Base-by-base conservation (phyloP, 2,888 invertebrate species). In the Dicyrtomina minuta region DNA sequence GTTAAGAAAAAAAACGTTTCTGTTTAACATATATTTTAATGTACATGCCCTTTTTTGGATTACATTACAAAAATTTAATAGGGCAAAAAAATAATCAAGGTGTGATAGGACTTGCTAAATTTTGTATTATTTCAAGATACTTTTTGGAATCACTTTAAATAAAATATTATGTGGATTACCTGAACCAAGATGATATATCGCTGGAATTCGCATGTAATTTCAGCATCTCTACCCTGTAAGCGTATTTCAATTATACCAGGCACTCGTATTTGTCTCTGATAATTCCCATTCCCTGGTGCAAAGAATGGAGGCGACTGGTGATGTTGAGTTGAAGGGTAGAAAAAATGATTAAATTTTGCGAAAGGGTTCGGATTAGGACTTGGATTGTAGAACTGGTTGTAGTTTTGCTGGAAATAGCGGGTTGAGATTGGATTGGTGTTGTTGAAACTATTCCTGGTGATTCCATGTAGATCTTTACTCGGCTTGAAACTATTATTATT, bases 191-290 rank as follows among this genome's bases (percentile, higher is more conserved):
- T 66, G 0, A 78, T 53, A 62, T 72, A 77, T 24, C 72, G 51
- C 12, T 75, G 75, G 44, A 78, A 78, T 68, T 75, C 75, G 44
- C 78, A 78, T 6, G 70, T 68, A 22, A 78, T 72, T 26, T 72
- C 71, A 27, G 74, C 71, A 70, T 71, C 71, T 60, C 71, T 68
- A 67, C 73, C 74, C 46, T 22, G 66, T 5, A 73, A 22, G 4
- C 53, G 64, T 12, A 75, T 70, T 55, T 72, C 66, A 24, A 78
- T 70, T 27, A 68, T 64, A 17, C 75, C 78, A 8, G 75, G 78
- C 20, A 78, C 75, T 66, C 69, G 64, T 12, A 78, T 71, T 41
- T 75, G 74, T 62, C 71, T 68, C n/a, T 74, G 70, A n/a, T 62
- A 68, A 41, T 56, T 24, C 1, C 55, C 55, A 26, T 72, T 33